Evolutionary conservation across 2,113 vertebrate genomes (phyloP).

Genomic region (Lamprotornis superbus): DNA sequence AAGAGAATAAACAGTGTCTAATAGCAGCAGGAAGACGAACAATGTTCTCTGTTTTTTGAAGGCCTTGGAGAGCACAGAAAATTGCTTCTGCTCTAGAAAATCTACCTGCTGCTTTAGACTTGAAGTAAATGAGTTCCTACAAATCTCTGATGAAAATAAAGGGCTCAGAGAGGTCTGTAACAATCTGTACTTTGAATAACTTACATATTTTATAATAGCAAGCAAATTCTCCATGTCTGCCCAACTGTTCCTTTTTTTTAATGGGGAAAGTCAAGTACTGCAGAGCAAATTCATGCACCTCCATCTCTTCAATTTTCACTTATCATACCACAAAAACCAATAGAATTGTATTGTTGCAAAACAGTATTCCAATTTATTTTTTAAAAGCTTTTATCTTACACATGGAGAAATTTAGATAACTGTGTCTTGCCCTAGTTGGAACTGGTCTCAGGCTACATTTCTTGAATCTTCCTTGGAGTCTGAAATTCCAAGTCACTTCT

Average conservation of each 20-base stretch:
- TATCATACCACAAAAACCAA: not conserved
- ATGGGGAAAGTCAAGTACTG: not conserved
- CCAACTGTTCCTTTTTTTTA: not conserved
- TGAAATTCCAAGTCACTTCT: not conserved
- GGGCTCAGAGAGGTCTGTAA: not conserved
- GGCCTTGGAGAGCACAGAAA: not conserved
- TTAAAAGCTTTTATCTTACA: too few relatives aligned
- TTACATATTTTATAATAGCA: not conserved
- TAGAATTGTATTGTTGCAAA: not conserved
- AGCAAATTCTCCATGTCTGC: not conserved
- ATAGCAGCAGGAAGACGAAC: not conserved
- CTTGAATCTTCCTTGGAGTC: not conserved
- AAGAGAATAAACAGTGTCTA: not conserved
- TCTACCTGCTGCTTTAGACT: not conserved
- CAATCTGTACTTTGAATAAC: not conserved
- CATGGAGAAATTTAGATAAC: not conserved
- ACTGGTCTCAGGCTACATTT: not conserved
- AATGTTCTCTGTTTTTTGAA: not conserved
- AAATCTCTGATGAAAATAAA: not conserved
- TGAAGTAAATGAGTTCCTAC: not conserved
- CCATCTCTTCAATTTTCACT: not conserved
- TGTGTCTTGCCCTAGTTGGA: accelerated
- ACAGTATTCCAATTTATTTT: accelerated
- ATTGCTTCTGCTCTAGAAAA: not conserved
- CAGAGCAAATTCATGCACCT: not conserved